Evolutionary conservation across 2,888 invertebrate species (phyloP), one percentile per base, ranked within the genome.

Genomic region (Sisyra nigra): DNA sequence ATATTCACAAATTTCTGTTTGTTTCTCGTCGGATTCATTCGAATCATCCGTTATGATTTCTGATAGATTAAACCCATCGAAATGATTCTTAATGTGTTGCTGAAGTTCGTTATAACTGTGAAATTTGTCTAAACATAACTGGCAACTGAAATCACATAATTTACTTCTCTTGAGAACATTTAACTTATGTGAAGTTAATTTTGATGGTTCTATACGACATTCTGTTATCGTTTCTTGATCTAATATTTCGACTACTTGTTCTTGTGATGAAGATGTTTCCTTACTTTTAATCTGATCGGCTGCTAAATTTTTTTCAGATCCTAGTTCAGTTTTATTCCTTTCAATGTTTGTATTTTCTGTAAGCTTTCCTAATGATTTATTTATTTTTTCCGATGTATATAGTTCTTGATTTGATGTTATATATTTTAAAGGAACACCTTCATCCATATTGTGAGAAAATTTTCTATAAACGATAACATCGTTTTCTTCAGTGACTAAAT

Each of bases 31-130:
- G 9, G 11, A 15, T 3, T 18, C 24, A 15, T 34, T 42, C 7
- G 42, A 36, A 11, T 44, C 42, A 31, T 50, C 47, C 8, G 42
- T 14, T 9, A 41, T 39, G 24, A 42, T 35, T n/a, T 24, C 29
- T 13, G 34, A 30, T 3, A 30, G 13, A 34, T 35, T 44, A 32
- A 44, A 46, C 9, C 41, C 44, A 7, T 47, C 44, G 4, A 54
- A 56, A 46, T 58, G 57, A 17, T 52, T 49, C 6, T 45, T 45
- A 7, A 57, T 51, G 40, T 58, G 58, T 41, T 45, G 48, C 32
- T 53, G 54, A 4, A 58, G 44, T 2, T 49, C 49, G 18, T 50
- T 42, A 13, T 54, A 46, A 3, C 51, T 48, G 7, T 40, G 29
- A 38, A 57, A 57, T 2, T 49, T 42, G 30, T 49, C 44, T 0